phyloP scores from a whole-genome alignment of 2,888 invertebrate genomes.

The Euclidia mi region DNA sequence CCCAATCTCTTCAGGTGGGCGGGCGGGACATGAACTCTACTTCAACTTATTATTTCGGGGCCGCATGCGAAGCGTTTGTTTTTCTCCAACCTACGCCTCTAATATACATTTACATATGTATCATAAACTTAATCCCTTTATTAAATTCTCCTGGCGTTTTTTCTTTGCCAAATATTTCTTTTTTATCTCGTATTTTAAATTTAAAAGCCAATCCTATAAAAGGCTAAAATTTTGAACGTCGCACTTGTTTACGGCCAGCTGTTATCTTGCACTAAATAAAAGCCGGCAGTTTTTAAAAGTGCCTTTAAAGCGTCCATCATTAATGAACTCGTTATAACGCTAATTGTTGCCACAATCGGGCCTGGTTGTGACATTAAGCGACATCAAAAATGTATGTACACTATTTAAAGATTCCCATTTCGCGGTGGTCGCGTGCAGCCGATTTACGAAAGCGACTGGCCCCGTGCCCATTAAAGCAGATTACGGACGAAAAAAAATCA shows the following conservation, averaged over 20 bases:
- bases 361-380: constrained; percentile 81
- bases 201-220: constrained; percentile 38
- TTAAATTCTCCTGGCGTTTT: constrained; percentile 74
- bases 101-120: constrained; percentile 77
- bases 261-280: constrained; percentile 59
- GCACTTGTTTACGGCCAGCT: constrained; percentile 40
- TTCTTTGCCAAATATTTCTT: constrained; percentile 61
- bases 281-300: constrained; percentile 52
- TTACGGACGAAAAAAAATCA: constrained; percentile 86
- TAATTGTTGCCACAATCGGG: constrained; percentile 85
- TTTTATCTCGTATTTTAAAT: constrained; percentile 49
- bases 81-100: constrained; percentile 76
- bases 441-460: constrained; percentile 87
- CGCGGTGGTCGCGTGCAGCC: constrained; percentile 83
- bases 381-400: constrained; percentile 87
- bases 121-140: constrained; percentile 80
- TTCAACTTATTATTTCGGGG: constrained; percentile 87
- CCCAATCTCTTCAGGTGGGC: constrained; percentile 87
- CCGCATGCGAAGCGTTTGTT: constrained; percentile 82
- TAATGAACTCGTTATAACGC: constrained; percentile 85
- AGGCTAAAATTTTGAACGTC: constrained; percentile 34
- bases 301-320: constrained; percentile 60
- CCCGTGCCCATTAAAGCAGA: constrained; percentile 88
- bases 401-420: constrained; percentile 88
- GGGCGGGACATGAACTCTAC: constrained; percentile 81